These are phyloP conservation scores for Epinephelus coioides DNA, from an alignment of 2,797 vertebrate species.

Conservation along the genomic window DNA sequence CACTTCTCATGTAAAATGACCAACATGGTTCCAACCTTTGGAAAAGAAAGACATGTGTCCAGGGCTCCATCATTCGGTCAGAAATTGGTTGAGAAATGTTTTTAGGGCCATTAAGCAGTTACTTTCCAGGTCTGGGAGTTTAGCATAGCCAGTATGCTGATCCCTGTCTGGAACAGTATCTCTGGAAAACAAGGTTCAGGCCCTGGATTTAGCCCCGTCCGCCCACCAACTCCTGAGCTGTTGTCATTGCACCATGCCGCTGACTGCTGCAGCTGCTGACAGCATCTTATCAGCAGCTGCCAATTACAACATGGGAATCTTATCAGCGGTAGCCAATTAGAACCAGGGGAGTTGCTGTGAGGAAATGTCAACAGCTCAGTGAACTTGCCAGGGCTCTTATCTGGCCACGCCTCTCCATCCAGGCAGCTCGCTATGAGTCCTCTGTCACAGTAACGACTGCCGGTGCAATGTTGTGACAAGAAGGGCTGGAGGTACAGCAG, in stretches of 20 bases:
- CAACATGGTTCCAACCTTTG: neutral
- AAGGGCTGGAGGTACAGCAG: constrained; percentile 50
- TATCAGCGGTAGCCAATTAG: constrained; percentile 80
- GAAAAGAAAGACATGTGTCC: neutral
- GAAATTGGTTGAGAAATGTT: neutral
- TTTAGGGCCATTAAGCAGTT: neutral
- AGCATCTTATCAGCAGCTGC: constrained; percentile 84
- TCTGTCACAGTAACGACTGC: constrained; percentile 60
- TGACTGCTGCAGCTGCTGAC: constrained; percentile 68
- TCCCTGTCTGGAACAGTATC: constrained; percentile 31
- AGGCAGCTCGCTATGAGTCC: constrained; percentile 54
- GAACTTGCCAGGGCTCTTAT: constrained; percentile 80
- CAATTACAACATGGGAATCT: constrained; percentile 84
- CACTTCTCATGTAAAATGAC: neutral
- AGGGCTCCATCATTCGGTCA: neutral
- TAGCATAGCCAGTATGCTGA: constrained; percentile 10
- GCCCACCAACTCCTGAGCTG: constrained; percentile 59
- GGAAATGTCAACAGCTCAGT: constrained; percentile 85
- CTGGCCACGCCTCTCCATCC: constrained; percentile 69
- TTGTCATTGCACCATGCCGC: constrained; percentile 70
- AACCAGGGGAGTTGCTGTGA: constrained; percentile 74
- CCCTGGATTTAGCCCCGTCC: constrained; percentile 59
- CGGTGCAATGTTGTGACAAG: constrained; percentile 63
- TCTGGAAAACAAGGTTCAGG: constrained; percentile 62
- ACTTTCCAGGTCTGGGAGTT: constrained; percentile 11